These are phyloP conservation scores for Agrotis ipsilon DNA, from an alignment of 2,888 invertebrate genomes.

Conservation along the genomic window DNA sequence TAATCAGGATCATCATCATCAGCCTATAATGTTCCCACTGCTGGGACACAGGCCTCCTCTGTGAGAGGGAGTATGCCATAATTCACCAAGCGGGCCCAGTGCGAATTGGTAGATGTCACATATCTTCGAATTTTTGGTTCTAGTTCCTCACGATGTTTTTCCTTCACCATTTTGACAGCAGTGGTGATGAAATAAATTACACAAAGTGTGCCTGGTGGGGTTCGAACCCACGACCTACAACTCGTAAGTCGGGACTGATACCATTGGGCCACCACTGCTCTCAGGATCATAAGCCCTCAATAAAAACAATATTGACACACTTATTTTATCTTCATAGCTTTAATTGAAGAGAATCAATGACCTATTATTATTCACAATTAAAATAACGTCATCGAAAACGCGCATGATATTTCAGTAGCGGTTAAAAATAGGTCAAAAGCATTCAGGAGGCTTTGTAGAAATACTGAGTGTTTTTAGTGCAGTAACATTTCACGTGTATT, in stretches of 20 bases:
- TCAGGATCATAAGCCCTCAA: no score
- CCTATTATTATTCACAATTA: not conserved
- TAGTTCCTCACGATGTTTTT: no score
- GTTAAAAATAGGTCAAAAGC: conserved; percentile 45
- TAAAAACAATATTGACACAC: not conserved
- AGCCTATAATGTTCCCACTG: no score
- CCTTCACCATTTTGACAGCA: no score
- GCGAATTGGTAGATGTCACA: not conserved
- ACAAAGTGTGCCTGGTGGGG: no score
- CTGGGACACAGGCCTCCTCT: no score
- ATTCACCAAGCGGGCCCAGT: not conserved
- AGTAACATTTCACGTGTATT: conserved; percentile 19
- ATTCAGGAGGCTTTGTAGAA: conserved; percentile 31
- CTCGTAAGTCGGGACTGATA: no score
- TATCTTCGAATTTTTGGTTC: no score
- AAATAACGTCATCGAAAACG: conserved; percentile 2
- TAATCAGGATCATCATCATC: no score
- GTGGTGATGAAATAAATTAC: no score
- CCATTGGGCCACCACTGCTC: no score
- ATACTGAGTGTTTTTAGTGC: conserved; percentile 26
- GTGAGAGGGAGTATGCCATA: not conserved
- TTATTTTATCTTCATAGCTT: not conserved
- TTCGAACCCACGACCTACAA: no score
- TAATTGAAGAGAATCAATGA: not conserved
- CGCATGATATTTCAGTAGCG: conserved; percentile 33